phyloP scores from a whole-genome alignment of 2,797 vertebrate species.

The Vultur gryphus region DNA sequence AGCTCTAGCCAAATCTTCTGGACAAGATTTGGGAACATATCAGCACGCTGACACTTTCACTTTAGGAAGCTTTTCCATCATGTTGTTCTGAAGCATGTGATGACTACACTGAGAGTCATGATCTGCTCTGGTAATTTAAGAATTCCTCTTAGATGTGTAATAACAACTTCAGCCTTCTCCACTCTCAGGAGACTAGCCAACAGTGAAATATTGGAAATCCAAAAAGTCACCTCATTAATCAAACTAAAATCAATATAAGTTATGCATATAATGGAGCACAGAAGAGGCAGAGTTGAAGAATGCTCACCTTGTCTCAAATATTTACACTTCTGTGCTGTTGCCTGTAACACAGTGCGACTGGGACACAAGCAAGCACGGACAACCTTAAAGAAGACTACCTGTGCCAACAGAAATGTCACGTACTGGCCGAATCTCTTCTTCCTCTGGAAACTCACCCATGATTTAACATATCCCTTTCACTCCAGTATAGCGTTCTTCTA shows the following conservation, averaged over 20 bases:
- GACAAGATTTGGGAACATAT: neutral
- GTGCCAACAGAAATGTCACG: neutral
- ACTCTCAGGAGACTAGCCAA: neutral
- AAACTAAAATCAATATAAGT: neutral
- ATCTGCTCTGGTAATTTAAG: neutral
- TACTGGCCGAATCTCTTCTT: neutral
- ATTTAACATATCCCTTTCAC: neutral
- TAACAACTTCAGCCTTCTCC: neutral
- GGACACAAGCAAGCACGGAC: neutral
- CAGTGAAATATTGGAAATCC: neutral
- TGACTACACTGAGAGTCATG: accelerated
- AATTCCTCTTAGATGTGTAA: neutral
- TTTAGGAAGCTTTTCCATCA: neutral
- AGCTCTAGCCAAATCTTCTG: neutral
- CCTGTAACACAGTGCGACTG: neutral
- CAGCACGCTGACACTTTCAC: neutral
- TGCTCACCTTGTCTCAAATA: neutral
- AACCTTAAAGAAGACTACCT: neutral
- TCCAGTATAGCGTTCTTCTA: neutral
- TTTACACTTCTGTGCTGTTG: neutral
- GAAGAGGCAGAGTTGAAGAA: neutral
- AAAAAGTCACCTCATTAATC: neutral
- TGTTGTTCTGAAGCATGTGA: neutral
- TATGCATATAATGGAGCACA: neutral
- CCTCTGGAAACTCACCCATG: neutral